Percentiles rank a stretch among this genome's conserved stretches.
phyloP scores from a whole-genome alignment of 2,797 vertebrate species.

The Macroramphosus scolopax region DNA sequence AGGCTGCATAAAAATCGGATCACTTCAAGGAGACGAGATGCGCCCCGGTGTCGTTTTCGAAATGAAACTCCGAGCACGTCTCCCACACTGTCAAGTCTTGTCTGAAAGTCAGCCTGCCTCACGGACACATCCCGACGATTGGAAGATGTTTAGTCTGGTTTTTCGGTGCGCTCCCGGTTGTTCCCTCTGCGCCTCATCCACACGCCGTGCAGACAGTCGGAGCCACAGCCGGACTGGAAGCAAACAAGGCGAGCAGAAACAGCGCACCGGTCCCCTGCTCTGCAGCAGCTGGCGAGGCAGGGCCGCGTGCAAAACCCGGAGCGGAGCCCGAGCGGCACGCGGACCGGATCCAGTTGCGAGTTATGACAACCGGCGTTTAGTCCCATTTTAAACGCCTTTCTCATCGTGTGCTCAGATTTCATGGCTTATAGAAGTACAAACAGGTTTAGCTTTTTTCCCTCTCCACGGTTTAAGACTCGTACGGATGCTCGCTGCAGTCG shows the following conservation, averaged over 20 bases:
- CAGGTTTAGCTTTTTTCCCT: no score
- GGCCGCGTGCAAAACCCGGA: constrained; percentile 83
- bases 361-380: constrained; percentile 48
- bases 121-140: no score
- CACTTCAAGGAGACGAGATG: constrained; percentile 70
- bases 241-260: constrained; percentile 62
- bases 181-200: constrained; percentile 64
- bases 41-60: constrained; percentile 59
- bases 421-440: neutral
- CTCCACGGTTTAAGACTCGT: no score
- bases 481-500: no score
- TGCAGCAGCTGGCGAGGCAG: constrained; percentile 79
- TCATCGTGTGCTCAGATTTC: neutral
- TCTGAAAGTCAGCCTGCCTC: constrained; percentile 66
- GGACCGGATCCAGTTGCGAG: constrained; percentile 62
- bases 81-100: constrained; percentile 48
- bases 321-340: constrained; percentile 63
- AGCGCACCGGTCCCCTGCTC: constrained; percentile 79
- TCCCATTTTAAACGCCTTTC: neutral
- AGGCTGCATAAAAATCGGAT: constrained; percentile 49
- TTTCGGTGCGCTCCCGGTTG: constrained; percentile 53
- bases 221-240: constrained; percentile 67
- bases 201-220: constrained; percentile 64
- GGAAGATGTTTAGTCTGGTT: constrained; percentile 16
- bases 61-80: constrained; percentile 54